These are phyloP conservation scores for Micrasema minimum DNA, from an alignment of 1,140 invertebrate species.

Conservation along the genomic window DNA sequence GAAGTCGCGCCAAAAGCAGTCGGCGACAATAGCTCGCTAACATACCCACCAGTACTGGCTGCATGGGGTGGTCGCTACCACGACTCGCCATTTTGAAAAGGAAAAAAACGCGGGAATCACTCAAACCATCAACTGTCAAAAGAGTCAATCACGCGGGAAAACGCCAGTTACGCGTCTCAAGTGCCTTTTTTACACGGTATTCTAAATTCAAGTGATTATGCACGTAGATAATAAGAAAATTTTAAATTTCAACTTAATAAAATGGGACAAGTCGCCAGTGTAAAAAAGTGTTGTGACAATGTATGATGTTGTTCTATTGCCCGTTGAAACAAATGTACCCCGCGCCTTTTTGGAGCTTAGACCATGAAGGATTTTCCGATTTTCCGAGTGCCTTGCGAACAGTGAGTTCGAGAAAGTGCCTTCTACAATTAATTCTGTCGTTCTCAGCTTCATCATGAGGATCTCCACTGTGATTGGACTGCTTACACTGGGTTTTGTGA, in stretches of 20 bases:
- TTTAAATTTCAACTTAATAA: too few relatives aligned
- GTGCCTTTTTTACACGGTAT: neutral
- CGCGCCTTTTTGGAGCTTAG: slow-evolving; percentile 7
- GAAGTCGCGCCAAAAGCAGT: slow-evolving; percentile 42
- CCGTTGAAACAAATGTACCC: slow-evolving; percentile 12
- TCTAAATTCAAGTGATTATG: neutral
- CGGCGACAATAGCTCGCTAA: slow-evolving; percentile 33
- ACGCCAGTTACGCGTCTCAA: neutral
- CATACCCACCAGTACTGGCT: slow-evolving; percentile 32
- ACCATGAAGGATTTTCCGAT: neutral
- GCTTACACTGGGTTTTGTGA: slow-evolving; percentile 5
- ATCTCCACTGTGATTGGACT: slow-evolving; percentile 2
- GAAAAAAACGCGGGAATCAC: slow-evolving; percentile 7
- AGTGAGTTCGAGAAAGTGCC: slow-evolving; percentile 41
- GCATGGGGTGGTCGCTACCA: slow-evolving; percentile 20
- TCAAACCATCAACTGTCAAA: neutral
- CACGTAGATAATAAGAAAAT: too few relatives aligned
- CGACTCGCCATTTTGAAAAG: slow-evolving; percentile 18
- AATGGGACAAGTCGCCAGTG: neutral
- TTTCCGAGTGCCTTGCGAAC: slow-evolving; percentile 31
- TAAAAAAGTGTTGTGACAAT: slow-evolving; percentile 19
- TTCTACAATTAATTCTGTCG: neutral
- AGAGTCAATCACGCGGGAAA: slow-evolving; percentile 2
- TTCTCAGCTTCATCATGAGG: slow-evolving; percentile 25
- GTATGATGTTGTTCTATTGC: slow-evolving; percentile 20